Conservation (phyloP, 2,797 vertebrate species). For the Pangasius djambal region DNA sequence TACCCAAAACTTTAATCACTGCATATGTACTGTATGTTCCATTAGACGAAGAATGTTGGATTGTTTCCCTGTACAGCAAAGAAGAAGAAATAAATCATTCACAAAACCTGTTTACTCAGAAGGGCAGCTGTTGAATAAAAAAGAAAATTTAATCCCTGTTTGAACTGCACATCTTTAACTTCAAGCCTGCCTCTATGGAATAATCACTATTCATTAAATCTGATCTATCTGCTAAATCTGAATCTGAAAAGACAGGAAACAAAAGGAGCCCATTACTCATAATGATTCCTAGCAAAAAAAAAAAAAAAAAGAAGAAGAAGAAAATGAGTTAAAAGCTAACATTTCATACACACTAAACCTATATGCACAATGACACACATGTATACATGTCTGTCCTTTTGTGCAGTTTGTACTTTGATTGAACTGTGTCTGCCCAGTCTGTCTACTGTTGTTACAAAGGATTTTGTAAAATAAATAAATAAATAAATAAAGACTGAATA, state of each 20-base stretch:
- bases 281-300: constrained; percentile 53
- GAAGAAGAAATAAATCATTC: background rate
- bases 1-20: background rate
- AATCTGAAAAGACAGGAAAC: constrained; percentile 65
- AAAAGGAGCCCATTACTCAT: constrained; percentile 64
- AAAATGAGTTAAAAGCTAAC: constrained; percentile 4
- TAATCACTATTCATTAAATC: constrained; percentile 85
- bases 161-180: background rate
- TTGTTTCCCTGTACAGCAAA: background rate
- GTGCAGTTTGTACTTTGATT: background rate
- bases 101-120: background rate
- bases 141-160: background rate
- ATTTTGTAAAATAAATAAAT: background rate
- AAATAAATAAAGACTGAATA: background rate
- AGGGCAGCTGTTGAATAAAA: background rate
- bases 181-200: constrained; percentile 70
- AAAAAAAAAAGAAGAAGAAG: constrained; percentile 42
- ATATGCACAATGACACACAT: background rate
- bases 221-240: constrained; percentile 68
- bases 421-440: background rate
- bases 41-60: background rate
- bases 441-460: background rate
- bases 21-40: background rate
- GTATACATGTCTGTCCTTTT: background rate
- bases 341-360: background rate